Base-by-base conservation (phyloP, 53 echinoderm and acorn worm genomes). In the Paracentrotus lividus region DNA sequence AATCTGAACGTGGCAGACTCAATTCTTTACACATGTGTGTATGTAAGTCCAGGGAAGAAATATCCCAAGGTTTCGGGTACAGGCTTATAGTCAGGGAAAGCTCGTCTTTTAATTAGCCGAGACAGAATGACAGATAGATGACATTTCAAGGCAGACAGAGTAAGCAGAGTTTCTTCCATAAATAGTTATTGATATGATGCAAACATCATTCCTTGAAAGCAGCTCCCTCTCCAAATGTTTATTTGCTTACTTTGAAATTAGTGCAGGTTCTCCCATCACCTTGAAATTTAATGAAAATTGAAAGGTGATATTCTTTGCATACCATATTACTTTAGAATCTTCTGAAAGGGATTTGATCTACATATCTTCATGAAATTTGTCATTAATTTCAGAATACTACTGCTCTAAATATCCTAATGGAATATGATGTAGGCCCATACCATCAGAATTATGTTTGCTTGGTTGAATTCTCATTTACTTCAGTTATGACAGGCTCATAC, bases 21-120 rank as follows among this genome's bases (percentile, higher is more conserved):
- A 81, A 81, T 81, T 81, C 81, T 81, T 81, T 47, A 81, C 81
- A 81, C 81, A 81, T 81, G 81, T 34, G n/a, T n/a, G n/a, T n/a
- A n/a, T n/a, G 9, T 5, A 49, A 81, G 81, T 81, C 81, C 81
- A 16, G 44, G 81, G n/a, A 45, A 81, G 81, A 81, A 47, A 81
- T 81, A 81, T 81, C 26, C 26, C 81, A 81, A 81, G 81, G 81
- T 47, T 81, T 45, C 26, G 44, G 8, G 81, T 26, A n/a, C n/a
- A 81, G 47, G 81, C 47, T n/a, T 47, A 81, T 47, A 47, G 24
- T 47, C 47, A 42, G 47, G 81, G 45, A n/a, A n/a, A 47, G 26
- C 5, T 44, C n/a, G 0, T 47, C 24, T 47, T 81, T 81, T 81
- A 81, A 81, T 81, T 81, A 81, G 47, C 81, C 24, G 24, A 47